Evolutionary conservation across 1,140 invertebrate genomes (phyloP).

Genomic region (Camponotus vicinus): DNA sequence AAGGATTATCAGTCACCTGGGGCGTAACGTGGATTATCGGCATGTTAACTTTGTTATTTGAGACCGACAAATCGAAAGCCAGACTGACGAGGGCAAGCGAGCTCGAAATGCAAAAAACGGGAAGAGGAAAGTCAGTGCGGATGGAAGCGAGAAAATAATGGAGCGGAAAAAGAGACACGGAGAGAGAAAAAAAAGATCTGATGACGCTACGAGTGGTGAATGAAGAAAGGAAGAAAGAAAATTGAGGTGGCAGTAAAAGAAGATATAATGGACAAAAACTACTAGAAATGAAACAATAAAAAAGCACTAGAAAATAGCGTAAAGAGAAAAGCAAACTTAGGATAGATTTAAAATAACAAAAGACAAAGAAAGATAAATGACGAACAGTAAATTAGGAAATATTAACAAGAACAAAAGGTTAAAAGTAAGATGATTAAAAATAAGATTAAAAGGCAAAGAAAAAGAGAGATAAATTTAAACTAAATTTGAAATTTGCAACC

Average conservation of each 20-base stretch:
- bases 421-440: too few species aligned
- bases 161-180: slow-evolving; percentile 31
- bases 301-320: not conserved
- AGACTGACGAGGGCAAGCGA: slow-evolving; percentile 18
- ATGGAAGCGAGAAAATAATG: not conserved
- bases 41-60: slow-evolving; percentile 62
- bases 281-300: slow-evolving; percentile 32
- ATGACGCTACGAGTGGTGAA: not conserved
- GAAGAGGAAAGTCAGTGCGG: not conserved
- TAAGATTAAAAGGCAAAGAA: not conserved
- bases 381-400: not conserved
- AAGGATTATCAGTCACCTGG: slow-evolving; percentile 65
- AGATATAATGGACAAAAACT: not conserved
- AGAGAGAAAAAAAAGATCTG: not conserved
- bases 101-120: not conserved
- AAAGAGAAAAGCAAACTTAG: not conserved
- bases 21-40: slow-evolving; percentile 52
- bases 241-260: slow-evolving; percentile 9
- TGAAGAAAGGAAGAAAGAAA: slow-evolving; percentile 4
- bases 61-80: slow-evolving; percentile 49
- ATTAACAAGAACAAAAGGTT: not conserved
- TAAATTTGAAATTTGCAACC: not conserved
- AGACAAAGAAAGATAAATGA: not conserved
- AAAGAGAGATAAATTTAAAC: not conserved
- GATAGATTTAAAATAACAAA: slow-evolving; percentile 11